Conservation (phyloP, 2,888 invertebrate species). For the Biston betularia region DNA sequence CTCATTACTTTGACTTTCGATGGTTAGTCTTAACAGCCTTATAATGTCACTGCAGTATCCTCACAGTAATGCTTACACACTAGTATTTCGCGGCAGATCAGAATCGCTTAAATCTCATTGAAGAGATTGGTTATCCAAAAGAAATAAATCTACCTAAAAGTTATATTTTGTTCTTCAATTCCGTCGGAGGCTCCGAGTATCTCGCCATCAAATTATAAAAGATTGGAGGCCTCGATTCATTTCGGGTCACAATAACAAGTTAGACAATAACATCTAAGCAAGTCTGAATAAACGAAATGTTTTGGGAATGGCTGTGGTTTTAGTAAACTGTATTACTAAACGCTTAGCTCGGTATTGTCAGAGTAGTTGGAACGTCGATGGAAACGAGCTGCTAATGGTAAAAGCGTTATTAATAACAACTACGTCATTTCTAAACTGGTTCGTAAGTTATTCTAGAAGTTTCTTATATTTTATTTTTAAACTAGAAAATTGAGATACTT, state of each 20-base stretch:
- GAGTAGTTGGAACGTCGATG: conserved; percentile 4
- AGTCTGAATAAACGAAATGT: background rate
- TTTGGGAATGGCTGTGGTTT: background rate
- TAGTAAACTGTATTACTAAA: background rate
- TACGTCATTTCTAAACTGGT: background rate
- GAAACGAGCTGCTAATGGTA: background rate
- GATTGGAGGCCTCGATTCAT: background rate
- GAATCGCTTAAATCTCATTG: too few species aligned
- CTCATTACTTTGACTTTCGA: too few species aligned
- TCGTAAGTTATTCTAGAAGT: background rate
- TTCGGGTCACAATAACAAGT: background rate
- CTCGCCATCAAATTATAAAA: too few species aligned
- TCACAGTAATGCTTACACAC: too few species aligned
- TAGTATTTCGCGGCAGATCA: too few species aligned
- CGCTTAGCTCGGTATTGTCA: background rate
- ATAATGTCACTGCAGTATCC: too few species aligned
- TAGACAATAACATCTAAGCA: background rate
- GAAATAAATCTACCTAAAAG: background rate
- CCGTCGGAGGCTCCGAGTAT: too few species aligned
- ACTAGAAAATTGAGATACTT: too few species aligned
- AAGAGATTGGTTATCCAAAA: too few species aligned
- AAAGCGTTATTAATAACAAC: background rate
- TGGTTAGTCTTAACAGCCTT: too few species aligned
- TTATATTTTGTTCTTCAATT: too few species aligned
- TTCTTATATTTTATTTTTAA: background rate